Evolutionary conservation across 2,888 invertebrate species (phyloP).

Genomic region (Drosophila anceps): DNA sequence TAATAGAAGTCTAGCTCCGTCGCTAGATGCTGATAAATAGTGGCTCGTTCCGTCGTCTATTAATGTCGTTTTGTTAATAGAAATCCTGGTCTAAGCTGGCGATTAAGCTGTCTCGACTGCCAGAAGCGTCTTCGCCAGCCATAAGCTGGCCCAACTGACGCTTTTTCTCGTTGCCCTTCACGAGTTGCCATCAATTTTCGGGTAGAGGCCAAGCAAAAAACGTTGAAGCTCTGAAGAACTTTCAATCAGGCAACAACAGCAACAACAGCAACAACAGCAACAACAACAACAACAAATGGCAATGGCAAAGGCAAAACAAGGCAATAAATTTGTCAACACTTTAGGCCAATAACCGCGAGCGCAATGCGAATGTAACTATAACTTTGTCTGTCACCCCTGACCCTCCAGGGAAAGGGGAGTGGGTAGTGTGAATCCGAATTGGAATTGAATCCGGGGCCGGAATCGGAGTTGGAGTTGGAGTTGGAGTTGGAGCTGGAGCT

Average conservation of each 20-base stretch:
- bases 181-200: slow-evolving; percentile 59
- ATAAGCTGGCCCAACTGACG: slow-evolving; percentile 25
- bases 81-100: slow-evolving; percentile 44
- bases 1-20: slow-evolving; percentile 13
- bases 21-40: slow-evolving; percentile 50
- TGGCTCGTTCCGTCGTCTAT: slow-evolving; percentile 27
- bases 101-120: slow-evolving; percentile 52
- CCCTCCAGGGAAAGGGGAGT: neutral
- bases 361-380: slow-evolving; percentile 33
- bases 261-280: neutral
- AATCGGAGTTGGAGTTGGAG: neutral
- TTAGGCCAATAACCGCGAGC: slow-evolving; percentile 53
- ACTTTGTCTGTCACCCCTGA: slow-evolving; percentile 31
- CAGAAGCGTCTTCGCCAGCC: slow-evolving; percentile 45
- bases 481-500: neutral
- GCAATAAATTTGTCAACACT: slow-evolving; percentile 78
- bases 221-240: slow-evolving; percentile 46
- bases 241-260: slow-evolving; percentile 72
- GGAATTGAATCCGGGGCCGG: neutral
- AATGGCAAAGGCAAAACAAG: slow-evolving; percentile 69
- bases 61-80: slow-evolving; percentile 50
- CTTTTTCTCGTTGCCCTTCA: slow-evolving; percentile 15
- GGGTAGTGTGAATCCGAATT: neutral
- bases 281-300: slow-evolving; percentile 28
- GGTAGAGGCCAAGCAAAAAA: slow-evolving; percentile 15